Conservation (phyloP, 2,113 vertebrate genomes). For the Pipa parva region DNA sequence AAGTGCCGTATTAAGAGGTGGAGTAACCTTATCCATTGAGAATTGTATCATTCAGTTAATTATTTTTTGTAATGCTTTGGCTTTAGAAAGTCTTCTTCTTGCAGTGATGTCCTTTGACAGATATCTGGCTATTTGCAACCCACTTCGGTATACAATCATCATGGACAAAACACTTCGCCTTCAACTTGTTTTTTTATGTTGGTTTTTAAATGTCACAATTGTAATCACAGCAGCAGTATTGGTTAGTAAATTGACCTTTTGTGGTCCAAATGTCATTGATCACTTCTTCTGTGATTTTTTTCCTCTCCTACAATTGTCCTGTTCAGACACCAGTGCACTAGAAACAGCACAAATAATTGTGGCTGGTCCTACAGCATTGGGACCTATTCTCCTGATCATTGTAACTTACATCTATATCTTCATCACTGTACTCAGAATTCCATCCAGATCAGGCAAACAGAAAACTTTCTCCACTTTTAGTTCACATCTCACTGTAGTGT, state of each 20-base stretch:
- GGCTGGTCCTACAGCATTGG: not conserved
- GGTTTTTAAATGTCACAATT: not conserved
- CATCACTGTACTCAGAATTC: not conserved
- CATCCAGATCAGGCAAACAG: not conserved
- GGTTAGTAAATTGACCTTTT: constrained; percentile 7
- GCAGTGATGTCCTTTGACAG: constrained; percentile 26
- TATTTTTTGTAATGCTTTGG: not conserved
- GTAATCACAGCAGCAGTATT: not conserved
- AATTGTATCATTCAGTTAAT: constrained; percentile 4
- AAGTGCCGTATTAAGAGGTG: constrained; percentile 11
- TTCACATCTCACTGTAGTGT: constrained; percentile 20
- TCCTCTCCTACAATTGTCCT: constrained; percentile 19
- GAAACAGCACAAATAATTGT: not conserved
- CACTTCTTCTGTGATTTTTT: constrained; percentile 32
- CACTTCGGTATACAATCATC: not conserved
- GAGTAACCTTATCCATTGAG: constrained; percentile 19
- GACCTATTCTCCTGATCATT: not conserved
- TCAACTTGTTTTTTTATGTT: not conserved
- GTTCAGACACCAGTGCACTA: not conserved
- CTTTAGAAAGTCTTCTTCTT: constrained; percentile 13
- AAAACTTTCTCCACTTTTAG: constrained; percentile 21
- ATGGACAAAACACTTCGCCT: not conserved
- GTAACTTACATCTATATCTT: constrained; percentile 20
- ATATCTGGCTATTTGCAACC: constrained; percentile 13
- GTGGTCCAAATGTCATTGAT: constrained; percentile 3